A percentile compares a stretch with the other conserved stretches of the same genome.
Conservation (phyloP, 2,888 invertebrate species). For the Deilephila elpenor region DNA sequence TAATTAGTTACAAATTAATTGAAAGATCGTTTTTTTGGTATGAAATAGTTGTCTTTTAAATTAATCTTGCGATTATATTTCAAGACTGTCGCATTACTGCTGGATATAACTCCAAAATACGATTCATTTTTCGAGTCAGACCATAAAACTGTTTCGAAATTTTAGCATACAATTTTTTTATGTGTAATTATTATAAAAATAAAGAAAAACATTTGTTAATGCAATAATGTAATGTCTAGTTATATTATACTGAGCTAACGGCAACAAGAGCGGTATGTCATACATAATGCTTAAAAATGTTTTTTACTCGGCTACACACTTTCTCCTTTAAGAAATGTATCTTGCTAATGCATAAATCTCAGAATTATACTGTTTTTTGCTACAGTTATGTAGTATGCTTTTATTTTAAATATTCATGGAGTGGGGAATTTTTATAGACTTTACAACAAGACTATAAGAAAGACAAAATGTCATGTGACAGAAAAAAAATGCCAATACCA, state of each 20-base stretch:
- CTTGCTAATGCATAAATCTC: conserved; percentile 8
- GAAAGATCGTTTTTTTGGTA: too few species aligned
- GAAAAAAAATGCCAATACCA: background rate
- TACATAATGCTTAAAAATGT: conserved; percentile 14
- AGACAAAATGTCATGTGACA: background rate
- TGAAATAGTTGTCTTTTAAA: too few species aligned
- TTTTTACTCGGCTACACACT: conserved; percentile 25
- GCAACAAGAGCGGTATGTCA: conserved; percentile 15
- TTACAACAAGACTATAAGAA: background rate
- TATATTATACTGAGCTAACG: conserved; percentile 3
- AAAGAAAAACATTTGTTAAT: background rate
- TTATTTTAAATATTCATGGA: background rate
- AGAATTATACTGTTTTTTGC: conserved; percentile 21
- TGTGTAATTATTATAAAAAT: too few species aligned
- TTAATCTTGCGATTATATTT: too few species aligned
- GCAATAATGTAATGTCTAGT: background rate
- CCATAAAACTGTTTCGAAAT: too few species aligned
- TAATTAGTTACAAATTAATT: too few species aligned
- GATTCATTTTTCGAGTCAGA: too few species aligned
- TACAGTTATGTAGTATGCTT: conserved; percentile 12
- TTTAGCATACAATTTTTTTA: too few species aligned
- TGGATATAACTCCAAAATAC: too few species aligned
- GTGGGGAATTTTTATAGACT: too few species aligned
- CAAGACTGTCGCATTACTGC: too few species aligned
- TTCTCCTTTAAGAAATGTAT: conserved; percentile 24